These are phyloP conservation scores for Platichthys stellatus DNA, from an alignment of 2,113 vertebrate species.

Conservation along the genomic window DNA sequence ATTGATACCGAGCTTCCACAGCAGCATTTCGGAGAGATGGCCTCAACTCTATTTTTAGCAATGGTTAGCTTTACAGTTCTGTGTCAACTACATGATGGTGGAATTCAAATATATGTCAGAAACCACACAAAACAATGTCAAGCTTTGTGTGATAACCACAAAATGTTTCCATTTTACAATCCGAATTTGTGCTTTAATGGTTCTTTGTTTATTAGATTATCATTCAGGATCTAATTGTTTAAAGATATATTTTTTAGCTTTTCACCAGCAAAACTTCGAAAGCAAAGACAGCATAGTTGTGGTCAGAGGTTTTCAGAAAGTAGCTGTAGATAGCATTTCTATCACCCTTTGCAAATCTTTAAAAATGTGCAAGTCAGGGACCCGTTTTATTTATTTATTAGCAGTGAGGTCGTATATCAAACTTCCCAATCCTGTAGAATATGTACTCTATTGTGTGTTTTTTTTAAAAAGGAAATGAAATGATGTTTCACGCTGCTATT, in stretches of 20 bases:
- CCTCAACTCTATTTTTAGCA: conserved; percentile 48
- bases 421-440: no score
- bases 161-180: neutral
- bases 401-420: no score
- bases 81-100: conserved; percentile 10
- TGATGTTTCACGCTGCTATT: no score
- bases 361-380: no score
- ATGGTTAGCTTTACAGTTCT: conserved; percentile 21
- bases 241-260: neutral
- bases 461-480: no score
- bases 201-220: neutral
- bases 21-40: conserved; percentile 45
- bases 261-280: neutral
- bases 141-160: neutral
- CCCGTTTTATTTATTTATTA: no score
- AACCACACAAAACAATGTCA: neutral
- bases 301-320: neutral
- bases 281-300: neutral
- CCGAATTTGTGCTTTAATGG: neutral
- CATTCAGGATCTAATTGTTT: neutral
- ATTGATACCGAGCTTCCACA: conserved; percentile 41
- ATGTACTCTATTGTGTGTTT: no score
- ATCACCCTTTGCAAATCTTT: neutral
- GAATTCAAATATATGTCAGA: conserved; percentile 30
- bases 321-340: neutral